These are phyloP conservation scores for Uloborus diversus DNA, from an alignment of 1,140 invertebrate species.

Conservation along the genomic window DNA sequence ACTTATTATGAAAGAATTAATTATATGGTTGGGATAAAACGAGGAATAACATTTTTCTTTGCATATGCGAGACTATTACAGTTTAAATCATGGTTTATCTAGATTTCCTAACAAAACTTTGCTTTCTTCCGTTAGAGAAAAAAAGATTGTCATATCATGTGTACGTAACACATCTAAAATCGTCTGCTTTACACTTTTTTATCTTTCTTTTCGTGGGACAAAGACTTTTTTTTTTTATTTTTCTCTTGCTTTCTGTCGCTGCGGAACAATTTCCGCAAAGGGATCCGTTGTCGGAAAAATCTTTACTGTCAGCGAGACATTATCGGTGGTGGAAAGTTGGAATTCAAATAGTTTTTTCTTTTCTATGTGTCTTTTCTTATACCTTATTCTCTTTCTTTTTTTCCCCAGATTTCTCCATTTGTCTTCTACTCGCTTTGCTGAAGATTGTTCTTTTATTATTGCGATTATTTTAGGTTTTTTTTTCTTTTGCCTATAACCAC, in stretches of 20 bases:
- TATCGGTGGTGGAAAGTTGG: conserved; percentile 34
- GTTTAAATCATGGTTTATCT: no score
- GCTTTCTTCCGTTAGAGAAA: no score
- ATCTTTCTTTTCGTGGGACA: not conserved
- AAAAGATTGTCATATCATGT: conserved; percentile 7
- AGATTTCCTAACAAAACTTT: no score
- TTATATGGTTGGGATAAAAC: no score
- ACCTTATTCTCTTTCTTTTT: not conserved
- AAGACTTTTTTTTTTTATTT: conserved; percentile 14
- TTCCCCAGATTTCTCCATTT: conserved; percentile 9
- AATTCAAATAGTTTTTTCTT: conserved; percentile 34
- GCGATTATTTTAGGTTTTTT: conserved; percentile 29
- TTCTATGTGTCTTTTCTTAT: not conserved
- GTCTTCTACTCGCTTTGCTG: conserved; percentile 16
- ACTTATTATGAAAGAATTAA: no score
- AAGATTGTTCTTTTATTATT: conserved; percentile 27
- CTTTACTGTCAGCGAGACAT: conserved; percentile 47
- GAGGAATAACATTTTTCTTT: no score
- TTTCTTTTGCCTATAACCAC: not conserved
- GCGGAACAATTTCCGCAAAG: conserved; percentile 28
- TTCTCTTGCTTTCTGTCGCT: conserved; percentile 4
- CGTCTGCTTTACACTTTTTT: conserved; percentile 18
- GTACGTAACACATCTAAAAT: conserved; percentile 36
- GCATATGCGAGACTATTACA: no score
- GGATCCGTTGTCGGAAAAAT: conserved; percentile 39